phyloP scores from a whole-genome alignment of 2,888 invertebrate genomes.

The Morpho helenor region DNA sequence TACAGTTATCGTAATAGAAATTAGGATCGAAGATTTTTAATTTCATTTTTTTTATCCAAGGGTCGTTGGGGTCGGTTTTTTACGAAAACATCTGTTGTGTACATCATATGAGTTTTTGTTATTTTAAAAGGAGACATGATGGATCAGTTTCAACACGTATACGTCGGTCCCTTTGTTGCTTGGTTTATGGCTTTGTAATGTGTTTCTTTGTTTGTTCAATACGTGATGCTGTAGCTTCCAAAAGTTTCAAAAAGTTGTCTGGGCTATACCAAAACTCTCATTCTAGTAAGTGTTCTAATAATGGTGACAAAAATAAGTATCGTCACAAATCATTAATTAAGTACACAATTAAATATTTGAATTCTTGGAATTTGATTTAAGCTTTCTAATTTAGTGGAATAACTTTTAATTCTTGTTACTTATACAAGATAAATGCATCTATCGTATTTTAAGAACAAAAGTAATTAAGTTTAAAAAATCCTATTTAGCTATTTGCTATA shows the following conservation, averaged over 20 bases:
- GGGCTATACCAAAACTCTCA: neutral
- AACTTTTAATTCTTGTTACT: too few species aligned
- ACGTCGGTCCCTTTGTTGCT: conserved; percentile 74
- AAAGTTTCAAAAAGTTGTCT: conserved; percentile 30
- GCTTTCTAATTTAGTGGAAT: too few species aligned
- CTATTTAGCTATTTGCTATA: too few species aligned
- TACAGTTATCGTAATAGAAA: conserved; percentile 70
- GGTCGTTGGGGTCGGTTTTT: conserved; percentile 68
- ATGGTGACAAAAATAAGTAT: too few species aligned
- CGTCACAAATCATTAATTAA: too few species aligned
- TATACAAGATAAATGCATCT: too few species aligned
- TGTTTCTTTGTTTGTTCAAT: conserved; percentile 77
- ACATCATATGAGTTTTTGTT: conserved; percentile 70
- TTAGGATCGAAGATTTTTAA: conserved; percentile 49
- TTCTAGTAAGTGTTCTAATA: neutral
- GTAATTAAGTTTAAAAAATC: too few species aligned
- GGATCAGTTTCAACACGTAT: conserved; percentile 78
- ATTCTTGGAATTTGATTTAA: too few species aligned
- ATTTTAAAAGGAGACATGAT: conserved; percentile 78
- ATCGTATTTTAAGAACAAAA: too few species aligned
- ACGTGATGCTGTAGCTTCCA: conserved; percentile 64
- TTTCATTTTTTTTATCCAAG: conserved; percentile 18
- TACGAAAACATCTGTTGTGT: conserved; percentile 76
- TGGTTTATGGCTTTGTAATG: conserved; percentile 76
- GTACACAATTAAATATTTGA: too few species aligned